A percentile compares a stretch with the other conserved stretches of the same genome.
Conservation (phyloP, 1,140 invertebrate genomes). For the Adelges cooleyi region DNA sequence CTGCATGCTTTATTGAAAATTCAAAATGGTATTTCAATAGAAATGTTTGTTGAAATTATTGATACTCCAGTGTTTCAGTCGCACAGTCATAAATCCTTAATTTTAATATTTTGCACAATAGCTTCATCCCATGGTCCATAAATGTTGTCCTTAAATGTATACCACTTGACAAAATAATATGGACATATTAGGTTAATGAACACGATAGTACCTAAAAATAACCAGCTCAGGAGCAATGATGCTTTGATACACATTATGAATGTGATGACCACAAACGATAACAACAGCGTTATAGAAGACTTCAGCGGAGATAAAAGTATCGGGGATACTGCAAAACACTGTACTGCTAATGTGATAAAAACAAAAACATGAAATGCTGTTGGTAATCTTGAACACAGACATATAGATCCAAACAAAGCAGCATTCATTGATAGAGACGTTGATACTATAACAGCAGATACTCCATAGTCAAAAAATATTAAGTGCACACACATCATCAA, state of each 20-base stretch:
- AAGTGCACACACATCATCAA: constrained; percentile 80
- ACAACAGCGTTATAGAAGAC: constrained; percentile 39
- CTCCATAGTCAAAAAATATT: constrained; percentile 83
- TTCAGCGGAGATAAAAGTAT: constrained; percentile 48
- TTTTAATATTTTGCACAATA: constrained; percentile 37
- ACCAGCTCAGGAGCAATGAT: constrained; percentile 45
- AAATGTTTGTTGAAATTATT: no score
- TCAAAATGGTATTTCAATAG: no score
- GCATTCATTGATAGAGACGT: constrained; percentile 79
- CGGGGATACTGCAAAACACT: constrained; percentile 80
- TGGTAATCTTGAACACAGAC: constrained; percentile 78
- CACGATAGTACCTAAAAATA: constrained; percentile 49
- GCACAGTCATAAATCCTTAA: constrained; percentile 12
- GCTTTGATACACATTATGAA: constrained; percentile 41
- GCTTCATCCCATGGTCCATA: constrained; percentile 95
- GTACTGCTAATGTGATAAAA: constrained; percentile 69
- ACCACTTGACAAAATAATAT: constrained; percentile 62
- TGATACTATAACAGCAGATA: constrained; percentile 63
- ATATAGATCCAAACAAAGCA: constrained; percentile 84
- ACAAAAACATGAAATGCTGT: constrained; percentile 78
- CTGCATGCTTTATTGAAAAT: no score
- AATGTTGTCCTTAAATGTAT: constrained; percentile 83
- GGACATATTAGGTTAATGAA: constrained; percentile 67
- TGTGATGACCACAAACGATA: constrained; percentile 36
- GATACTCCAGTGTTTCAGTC: no score